These are phyloP conservation scores for Bujurquina vittata DNA, from an alignment of 2,113 vertebrate species.

Conservation along the genomic window DNA sequence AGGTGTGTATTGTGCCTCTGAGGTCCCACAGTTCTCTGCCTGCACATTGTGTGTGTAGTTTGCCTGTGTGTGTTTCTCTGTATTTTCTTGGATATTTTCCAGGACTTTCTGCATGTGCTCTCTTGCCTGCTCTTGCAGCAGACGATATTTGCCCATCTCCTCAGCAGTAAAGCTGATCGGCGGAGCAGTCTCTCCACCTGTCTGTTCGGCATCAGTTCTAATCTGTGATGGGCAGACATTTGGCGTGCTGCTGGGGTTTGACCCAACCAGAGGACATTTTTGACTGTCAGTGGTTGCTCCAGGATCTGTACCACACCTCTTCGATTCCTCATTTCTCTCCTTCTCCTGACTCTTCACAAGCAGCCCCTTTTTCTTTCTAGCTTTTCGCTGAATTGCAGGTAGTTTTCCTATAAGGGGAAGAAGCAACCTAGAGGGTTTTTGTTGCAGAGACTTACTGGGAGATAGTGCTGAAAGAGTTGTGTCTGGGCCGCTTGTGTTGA, in stretches of 20 bases:
- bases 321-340: constrained; percentile 30
- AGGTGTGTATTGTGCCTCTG: constrained; percentile 65
- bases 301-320: background rate
- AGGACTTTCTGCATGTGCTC: constrained; percentile 95
- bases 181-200: constrained; percentile 78
- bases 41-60: constrained; percentile 37
- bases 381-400: constrained; percentile 76
- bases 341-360: constrained; percentile 67
- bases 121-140: constrained; percentile 94
- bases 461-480: constrained; percentile 9
- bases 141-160: constrained; percentile 95
- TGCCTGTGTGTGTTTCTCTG: constrained; percentile 73
- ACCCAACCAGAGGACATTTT: constrained; percentile 76
- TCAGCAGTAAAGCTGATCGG: constrained; percentile 93
- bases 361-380: constrained; percentile 56
- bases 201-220: constrained; percentile 77
- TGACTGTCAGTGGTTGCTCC: constrained; percentile 10
- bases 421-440: constrained; percentile 60
- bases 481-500: constrained; percentile 20
- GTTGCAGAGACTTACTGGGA: constrained; percentile 27
- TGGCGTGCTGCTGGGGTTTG: constrained; percentile 74
- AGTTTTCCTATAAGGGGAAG: constrained; percentile 83
- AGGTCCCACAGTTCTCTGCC: constrained; percentile 10
- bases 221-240: constrained; percentile 69
- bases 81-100: constrained; percentile 81